Evolutionary conservation across 1,140 invertebrate genomes (phyloP).

Genomic region (Zaprionus gabonicus): DNA sequence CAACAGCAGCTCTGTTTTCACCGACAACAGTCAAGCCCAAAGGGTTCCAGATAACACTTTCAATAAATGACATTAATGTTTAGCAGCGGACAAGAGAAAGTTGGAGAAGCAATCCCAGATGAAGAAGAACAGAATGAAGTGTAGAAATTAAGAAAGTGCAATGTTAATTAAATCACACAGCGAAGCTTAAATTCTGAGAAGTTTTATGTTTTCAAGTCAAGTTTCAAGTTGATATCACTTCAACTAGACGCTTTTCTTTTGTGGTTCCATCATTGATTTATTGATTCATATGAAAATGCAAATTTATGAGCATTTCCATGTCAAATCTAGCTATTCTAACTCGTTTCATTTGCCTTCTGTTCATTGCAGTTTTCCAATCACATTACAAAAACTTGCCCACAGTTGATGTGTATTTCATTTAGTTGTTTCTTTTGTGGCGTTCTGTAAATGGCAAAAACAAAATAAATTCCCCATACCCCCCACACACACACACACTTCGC

Average conservation of each 20-base stretch:
- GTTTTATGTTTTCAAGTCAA: background rate
- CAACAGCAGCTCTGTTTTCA: background rate
- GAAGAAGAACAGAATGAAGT: background rate
- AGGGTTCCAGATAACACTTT: slow-evolving; percentile 6
- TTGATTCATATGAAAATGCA: background rate
- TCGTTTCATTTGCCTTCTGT: background rate
- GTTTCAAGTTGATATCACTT: background rate
- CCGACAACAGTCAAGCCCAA: background rate
- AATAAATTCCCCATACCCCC: background rate
- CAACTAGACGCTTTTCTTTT: background rate
- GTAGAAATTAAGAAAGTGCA: background rate
- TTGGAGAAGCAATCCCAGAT: background rate
- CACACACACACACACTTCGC: background rate
- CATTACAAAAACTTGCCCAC: slow-evolving; percentile 20
- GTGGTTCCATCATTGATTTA: background rate
- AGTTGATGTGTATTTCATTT: slow-evolving; percentile 31
- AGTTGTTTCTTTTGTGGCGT: slow-evolving; percentile 9
- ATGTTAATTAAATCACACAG: slow-evolving; percentile 3
- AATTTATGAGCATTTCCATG: background rate
- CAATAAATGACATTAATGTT: slow-evolving; percentile 3
- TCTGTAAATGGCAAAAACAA: slow-evolving; percentile 27
- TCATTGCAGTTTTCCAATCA: slow-evolving; percentile 10
- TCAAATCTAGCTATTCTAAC: background rate
- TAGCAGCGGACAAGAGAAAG: background rate
- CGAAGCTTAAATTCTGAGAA: background rate